Conservation (phyloP, 92 coral and sea anemone genomes). For the Phenganax stokvisi region DNA sequence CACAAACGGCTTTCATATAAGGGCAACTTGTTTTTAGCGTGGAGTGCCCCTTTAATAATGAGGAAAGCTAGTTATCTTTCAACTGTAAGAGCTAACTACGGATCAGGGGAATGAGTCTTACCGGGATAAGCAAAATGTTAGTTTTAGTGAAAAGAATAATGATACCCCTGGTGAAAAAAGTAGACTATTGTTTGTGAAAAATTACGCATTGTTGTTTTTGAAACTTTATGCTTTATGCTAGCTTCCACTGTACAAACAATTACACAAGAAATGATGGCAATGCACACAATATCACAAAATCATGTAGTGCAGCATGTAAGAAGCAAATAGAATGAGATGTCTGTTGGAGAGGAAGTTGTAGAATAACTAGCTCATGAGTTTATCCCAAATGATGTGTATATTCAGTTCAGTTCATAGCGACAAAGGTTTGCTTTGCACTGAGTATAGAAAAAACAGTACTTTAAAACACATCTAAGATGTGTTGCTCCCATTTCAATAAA, state of each 20-base stretch:
- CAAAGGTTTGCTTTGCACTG: not conserved
- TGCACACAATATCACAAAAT: not conserved
- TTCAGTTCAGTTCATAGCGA: not conserved
- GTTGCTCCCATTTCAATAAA: not conserved
- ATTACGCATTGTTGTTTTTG: too few species aligned
- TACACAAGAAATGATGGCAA: not conserved
- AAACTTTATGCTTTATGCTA: too few species aligned
- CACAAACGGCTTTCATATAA: too few species aligned
- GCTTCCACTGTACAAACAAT: conserved; percentile 9
- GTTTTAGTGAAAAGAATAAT: too few species aligned
- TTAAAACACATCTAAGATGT: not conserved
- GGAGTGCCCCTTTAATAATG: too few species aligned
- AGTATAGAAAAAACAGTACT: not conserved
- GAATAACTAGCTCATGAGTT: not conserved
- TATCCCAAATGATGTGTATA: not conserved
- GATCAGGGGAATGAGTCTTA: too few species aligned
- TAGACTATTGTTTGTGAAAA: too few species aligned
- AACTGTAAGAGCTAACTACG: too few species aligned
- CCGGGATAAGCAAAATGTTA: too few species aligned
- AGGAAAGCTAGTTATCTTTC: too few species aligned
- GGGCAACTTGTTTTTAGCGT: too few species aligned
- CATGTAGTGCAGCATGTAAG: not conserved
- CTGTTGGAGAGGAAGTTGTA: not conserved
- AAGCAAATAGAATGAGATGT: not conserved
- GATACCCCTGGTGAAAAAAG: too few species aligned